Evolutionary conservation across 2,113 vertebrate genomes (phyloP).

Genomic region (Rynchops niger): DNA sequence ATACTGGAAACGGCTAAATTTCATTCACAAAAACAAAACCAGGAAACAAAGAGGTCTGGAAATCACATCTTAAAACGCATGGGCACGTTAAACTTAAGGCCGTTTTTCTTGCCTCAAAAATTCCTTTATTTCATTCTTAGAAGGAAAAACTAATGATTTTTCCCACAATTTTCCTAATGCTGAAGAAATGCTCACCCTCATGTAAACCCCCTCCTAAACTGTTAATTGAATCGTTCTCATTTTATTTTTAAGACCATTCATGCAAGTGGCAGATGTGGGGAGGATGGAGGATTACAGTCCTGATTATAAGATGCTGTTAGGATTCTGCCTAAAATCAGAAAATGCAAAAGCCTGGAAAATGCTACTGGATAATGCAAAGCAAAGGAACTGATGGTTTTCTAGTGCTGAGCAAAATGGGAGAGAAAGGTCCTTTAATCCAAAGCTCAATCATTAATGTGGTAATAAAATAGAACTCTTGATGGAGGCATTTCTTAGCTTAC

Average conservation of each 20-base stretch:
- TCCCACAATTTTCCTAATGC: constrained; percentile 37
- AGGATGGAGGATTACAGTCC: background rate
- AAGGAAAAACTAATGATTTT: constrained; percentile 4
- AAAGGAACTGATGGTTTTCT: background rate
- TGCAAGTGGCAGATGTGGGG: background rate
- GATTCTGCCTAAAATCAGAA: background rate
- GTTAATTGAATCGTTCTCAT: constrained; percentile 13
- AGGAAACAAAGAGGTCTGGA: background rate
- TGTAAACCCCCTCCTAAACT: constrained; percentile 16
- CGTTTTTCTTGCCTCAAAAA: background rate
- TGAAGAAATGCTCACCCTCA: constrained; percentile 32
- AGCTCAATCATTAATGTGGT: background rate
- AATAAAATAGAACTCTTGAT: constrained; percentile 7
- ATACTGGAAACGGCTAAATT: background rate
- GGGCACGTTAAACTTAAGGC: background rate
- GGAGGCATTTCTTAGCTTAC: constrained; percentile 28
- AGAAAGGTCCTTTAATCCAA: background rate
- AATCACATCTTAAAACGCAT: background rate
- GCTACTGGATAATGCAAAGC: background rate
- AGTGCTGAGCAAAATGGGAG: background rate
- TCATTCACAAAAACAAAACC: constrained; percentile 10
- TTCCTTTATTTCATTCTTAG: constrained; percentile 47
- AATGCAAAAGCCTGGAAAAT: background rate
- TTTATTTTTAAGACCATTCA: constrained; percentile 1
- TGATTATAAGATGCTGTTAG: background rate